Evolutionary conservation across 2,888 invertebrate species (phyloP).

Genomic region (Leucophenga montana): DNA sequence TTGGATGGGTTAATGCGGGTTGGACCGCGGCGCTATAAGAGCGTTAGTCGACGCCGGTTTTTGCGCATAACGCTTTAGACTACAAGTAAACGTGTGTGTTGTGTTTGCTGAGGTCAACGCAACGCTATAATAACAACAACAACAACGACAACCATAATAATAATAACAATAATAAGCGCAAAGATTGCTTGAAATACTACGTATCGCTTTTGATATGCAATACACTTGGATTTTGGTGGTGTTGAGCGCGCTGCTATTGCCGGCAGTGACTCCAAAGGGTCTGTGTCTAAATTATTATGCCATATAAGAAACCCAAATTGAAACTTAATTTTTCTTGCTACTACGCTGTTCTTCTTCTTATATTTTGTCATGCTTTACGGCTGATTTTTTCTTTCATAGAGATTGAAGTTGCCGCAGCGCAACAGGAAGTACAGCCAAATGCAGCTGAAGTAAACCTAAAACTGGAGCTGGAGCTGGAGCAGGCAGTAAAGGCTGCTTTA

Average conservation of each 20-base stretch:
- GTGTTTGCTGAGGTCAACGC: conserved; percentile 40
- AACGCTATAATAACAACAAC: conserved; percentile 6
- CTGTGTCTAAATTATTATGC: conserved; percentile 35
- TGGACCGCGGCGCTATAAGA: conserved; percentile 44
- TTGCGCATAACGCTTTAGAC: conserved; percentile 40
- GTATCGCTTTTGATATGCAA: not conserved
- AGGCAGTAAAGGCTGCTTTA: not conserved
- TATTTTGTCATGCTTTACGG: too few relatives aligned
- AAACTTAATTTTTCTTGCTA: too few relatives aligned
- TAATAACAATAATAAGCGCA: too few relatives aligned
- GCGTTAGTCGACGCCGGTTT: conserved; percentile 26
- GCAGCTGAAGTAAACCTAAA: too few relatives aligned
- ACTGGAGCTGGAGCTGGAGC: not conserved
- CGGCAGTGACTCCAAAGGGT: conserved; percentile 42
- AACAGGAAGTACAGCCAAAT: not conserved
- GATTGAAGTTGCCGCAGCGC: too few relatives aligned
- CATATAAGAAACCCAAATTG: too few relatives aligned
- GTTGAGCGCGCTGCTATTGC: conserved; percentile 49
- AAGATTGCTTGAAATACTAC: too few relatives aligned
- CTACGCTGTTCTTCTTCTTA: too few relatives aligned
- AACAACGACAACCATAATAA: too few relatives aligned
- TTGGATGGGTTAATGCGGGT: too few relatives aligned
- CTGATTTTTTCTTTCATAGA: too few relatives aligned
- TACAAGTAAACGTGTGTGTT: conserved; percentile 27
- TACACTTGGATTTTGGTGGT: conserved; percentile 47